Conservation (phyloP, 92 coral and sea anemone species). For the Metridium senile region DNA sequence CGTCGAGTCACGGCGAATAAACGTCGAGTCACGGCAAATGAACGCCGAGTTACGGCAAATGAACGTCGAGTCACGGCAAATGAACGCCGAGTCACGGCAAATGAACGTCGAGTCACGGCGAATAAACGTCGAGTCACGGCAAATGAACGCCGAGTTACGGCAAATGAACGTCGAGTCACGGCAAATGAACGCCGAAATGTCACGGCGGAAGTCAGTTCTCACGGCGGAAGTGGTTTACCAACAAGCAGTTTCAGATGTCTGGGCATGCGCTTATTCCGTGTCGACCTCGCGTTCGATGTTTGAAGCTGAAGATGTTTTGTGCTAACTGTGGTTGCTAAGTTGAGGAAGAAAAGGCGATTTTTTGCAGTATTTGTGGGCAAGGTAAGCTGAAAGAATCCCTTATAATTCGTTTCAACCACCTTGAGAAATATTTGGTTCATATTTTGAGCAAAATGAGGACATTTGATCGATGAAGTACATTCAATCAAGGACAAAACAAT, state of each 20-base stretch:
- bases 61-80: background rate
- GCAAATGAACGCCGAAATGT: background rate
- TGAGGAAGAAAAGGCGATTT: slow-evolving; percentile 6
- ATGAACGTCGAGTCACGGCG: background rate
- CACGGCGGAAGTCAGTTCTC: background rate
- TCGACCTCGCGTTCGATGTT: background rate
- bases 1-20: too few species aligned
- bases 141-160: background rate
- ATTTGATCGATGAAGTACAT: background rate
- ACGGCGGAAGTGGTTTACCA: background rate
- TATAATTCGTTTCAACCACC: background rate
- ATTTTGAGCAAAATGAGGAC: background rate
- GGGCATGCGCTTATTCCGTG: background rate
- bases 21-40: too few species aligned
- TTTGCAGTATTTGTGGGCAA: slow-evolving; percentile 19
- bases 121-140: background rate
- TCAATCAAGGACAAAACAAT: background rate
- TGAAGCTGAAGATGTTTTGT: slow-evolving; percentile 1
- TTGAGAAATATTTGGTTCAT: background rate
- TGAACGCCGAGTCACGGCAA: background rate
- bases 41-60: background rate
- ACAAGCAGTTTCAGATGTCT: background rate
- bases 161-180: background rate
- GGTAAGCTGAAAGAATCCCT: background rate
- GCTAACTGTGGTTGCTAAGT: slow-evolving; percentile 8